Evolutionary conservation across 92 coral and sea anemone genomes (phyloP).

Genomic region (Anthopleura xanthogrammica): DNA sequence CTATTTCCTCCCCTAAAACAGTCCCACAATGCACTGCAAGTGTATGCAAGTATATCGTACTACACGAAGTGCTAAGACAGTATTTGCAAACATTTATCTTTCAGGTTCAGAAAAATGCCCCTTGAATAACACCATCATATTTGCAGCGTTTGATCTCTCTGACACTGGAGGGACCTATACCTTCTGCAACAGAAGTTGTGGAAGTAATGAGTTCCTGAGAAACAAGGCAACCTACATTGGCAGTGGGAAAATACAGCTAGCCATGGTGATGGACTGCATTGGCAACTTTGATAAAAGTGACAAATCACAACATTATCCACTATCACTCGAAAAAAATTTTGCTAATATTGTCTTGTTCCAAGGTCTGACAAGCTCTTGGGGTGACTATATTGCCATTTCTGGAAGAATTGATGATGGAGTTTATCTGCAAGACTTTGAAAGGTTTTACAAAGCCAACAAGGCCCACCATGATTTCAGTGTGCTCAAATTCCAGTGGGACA

Average conservation of each 20-base stretch:
- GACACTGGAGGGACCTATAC: conserved; percentile 36
- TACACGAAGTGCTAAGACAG: too few species aligned
- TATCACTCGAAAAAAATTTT: conserved; percentile 22
- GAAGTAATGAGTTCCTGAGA: conserved; percentile 40
- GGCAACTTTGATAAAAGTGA: conserved; percentile 20
- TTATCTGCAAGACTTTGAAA: conserved; percentile 23
- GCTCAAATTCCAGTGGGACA: conserved; percentile 33
- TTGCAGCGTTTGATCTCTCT: conserved; percentile 57
- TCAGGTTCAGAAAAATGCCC: conserved; percentile 44
- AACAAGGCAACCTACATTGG: conserved; percentile 25
- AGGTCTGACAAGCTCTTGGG: background rate
- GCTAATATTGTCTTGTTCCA: background rate
- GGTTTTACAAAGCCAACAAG: conserved; percentile 10
- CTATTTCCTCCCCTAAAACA: too few species aligned
- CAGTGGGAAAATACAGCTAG: conserved; percentile 40
- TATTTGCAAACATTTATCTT: background rate
- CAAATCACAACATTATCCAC: conserved; percentile 5
- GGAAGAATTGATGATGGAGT: conserved; percentile 42
- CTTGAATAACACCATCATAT: conserved; percentile 31
- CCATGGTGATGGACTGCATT: conserved; percentile 53
- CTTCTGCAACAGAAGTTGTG: conserved; percentile 57
- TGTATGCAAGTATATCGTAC: too few species aligned
- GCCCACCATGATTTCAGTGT: background rate
- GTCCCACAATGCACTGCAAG: too few species aligned
- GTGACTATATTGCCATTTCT: conserved; percentile 37